Evolutionary conservation across 2,113 vertebrate species (phyloP), one percentile per base, ranked within the genome.

Genomic region (Motacilla tschutschensis): DNA sequence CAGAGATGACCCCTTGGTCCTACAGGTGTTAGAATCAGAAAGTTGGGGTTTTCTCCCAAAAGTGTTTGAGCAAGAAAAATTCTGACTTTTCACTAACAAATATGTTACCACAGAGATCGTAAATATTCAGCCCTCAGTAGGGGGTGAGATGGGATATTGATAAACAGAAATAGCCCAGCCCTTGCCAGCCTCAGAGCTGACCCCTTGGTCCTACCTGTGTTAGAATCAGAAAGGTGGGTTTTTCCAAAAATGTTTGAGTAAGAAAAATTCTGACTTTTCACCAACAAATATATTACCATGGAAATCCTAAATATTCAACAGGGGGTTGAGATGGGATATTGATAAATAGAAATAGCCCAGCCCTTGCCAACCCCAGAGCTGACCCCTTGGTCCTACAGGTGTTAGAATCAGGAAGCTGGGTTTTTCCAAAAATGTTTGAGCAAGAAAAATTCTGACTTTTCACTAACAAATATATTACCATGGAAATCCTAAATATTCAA

Each of bases 401-500:
- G n/a, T n/a, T n/a, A n/a, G n/a, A n/a, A n/a, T n/a, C n/a, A n/a
- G n/a, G n/a, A n/a, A n/a, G n/a, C n/a, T n/a, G 53, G 4, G 7
- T 26, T 43, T 38, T 35, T 16, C 10, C 7, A 5, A 12, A 77
- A 28, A 33, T 47, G 6, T 35, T 1, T 43, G 44, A 73, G 40
- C 25, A 33, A 83, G 18, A 44, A 77, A n/a, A 69, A 33, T 1
- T 38, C 48, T 44, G 41, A 22, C 3, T 62, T 75, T 75, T 62
- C 31, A 51, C 31, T 17, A 20, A 77, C n/a, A n/a, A n/a, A 82
- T 58, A 64, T 18, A 46, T 75, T 78, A 35, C 55, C 64, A 88
- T 86, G 79, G n/a, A 88, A 92, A 88, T 86, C 78, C 46, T 85
- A 91, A 89, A 94, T 91, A 93, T 89, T 80, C 28, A 13, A 14